These are phyloP conservation scores for Rhodophaea formosa DNA, from an alignment of 2,888 invertebrate genomes.

Conservation along the genomic window DNA sequence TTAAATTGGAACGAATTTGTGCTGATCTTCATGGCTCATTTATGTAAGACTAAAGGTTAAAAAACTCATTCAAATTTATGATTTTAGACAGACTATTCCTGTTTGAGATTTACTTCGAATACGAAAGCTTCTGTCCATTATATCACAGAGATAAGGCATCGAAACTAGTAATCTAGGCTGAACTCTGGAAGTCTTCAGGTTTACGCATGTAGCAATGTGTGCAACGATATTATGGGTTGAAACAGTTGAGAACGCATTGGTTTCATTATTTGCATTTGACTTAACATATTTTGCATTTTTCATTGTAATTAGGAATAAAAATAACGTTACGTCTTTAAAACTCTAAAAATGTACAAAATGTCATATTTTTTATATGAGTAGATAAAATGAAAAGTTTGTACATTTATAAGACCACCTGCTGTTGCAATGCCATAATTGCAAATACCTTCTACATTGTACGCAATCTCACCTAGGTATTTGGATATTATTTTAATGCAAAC, in stretches of 20 bases:
- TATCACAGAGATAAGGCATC: not conserved
- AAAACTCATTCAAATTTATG: slow-evolving; percentile 21
- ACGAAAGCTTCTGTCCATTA: not conserved
- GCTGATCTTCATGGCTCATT: slow-evolving; percentile 25
- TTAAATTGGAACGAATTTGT: slow-evolving; percentile 27
- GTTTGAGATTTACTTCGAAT: not conserved
- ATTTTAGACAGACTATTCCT: not conserved
- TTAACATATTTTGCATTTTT: no score
- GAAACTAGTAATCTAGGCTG: not conserved
- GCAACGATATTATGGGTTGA: not conserved
- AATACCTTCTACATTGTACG: no score
- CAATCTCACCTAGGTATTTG: no score
- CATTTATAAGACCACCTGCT: no score
- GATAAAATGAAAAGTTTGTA: no score
- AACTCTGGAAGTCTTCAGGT: not conserved
- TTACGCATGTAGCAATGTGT: not conserved
- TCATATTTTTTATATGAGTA: no score
- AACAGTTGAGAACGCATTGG: not conserved
- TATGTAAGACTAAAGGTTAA: slow-evolving; percentile 23
- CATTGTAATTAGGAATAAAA: no score
- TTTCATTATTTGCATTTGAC: no score
- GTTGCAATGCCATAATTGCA: no score
- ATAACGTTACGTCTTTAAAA: no score
- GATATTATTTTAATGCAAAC: not conserved
- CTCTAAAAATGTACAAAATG: no score